These are phyloP conservation scores for Poeciliopsis infans DNA, from an alignment of 2,797 vertebrate genomes.

Conservation along the genomic window DNA sequence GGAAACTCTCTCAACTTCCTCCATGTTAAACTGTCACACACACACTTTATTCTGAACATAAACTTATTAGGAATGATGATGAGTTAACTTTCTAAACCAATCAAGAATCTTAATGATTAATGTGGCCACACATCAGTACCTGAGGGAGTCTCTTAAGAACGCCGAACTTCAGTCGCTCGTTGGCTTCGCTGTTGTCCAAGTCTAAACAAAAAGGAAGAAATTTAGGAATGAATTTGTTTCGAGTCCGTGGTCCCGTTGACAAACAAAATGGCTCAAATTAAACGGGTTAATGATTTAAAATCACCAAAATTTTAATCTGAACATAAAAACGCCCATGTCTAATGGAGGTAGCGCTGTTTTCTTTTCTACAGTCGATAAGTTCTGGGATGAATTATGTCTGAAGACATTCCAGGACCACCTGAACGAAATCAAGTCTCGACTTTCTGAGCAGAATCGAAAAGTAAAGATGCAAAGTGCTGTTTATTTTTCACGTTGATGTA, in stretches of 20 bases:
- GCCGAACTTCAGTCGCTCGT: slow-evolving; percentile 90
- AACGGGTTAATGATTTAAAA: neutral
- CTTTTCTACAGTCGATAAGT: neutral
- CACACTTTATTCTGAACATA: neutral
- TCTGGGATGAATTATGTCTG: neutral
- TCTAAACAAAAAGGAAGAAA: slow-evolving; percentile 46
- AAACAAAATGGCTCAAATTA: neutral
- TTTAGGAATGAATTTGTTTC: neutral
- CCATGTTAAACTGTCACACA: neutral
- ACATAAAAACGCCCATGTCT: neutral
- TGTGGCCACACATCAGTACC: slow-evolving; percentile 69
- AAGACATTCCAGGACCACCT: neutral
- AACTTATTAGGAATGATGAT: neutral
- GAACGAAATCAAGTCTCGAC: neutral
- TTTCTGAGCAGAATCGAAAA: neutral
- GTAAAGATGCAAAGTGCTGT: neutral
- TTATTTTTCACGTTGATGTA: neutral
- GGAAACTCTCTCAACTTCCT: neutral
- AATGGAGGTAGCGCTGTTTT: neutral
- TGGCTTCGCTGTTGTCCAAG: slow-evolving; percentile 82
- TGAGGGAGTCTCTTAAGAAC: slow-evolving; percentile 89
- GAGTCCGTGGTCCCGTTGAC: neutral
- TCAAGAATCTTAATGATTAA: neutral
- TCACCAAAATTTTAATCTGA: neutral
- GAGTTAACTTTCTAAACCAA: neutral